Conservation (phyloP, 1,140 invertebrate genomes). For the Stegodyphus dumicola region DNA sequence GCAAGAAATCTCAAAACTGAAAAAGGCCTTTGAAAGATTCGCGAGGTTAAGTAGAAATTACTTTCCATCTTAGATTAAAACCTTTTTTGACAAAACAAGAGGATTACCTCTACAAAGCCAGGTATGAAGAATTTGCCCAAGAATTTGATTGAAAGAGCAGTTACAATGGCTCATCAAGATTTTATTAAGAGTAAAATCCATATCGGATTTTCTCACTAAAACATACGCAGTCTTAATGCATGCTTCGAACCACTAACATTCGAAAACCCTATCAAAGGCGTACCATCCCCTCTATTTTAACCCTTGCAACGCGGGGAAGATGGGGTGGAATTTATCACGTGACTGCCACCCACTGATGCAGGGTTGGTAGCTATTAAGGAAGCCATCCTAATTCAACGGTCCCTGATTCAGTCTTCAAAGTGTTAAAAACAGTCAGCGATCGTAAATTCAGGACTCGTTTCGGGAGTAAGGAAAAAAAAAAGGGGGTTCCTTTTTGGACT, state of each 20-base stretch:
- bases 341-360: constrained; percentile 21
- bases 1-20: too few relatives aligned
- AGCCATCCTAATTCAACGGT: constrained; percentile 23
- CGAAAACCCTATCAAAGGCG: background rate
- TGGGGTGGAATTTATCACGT: constrained; percentile 11
- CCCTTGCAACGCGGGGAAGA: background rate
- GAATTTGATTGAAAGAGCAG: too few relatives aligned
- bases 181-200: too few relatives aligned
- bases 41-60: too few relatives aligned
- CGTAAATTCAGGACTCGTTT: constrained; percentile 17
- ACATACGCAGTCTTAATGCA: too few relatives aligned
- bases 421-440: constrained; percentile 18
- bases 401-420: constrained; percentile 48
- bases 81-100: too few relatives aligned
- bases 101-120: too few relatives aligned
- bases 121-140: too few relatives aligned
- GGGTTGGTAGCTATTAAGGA: constrained; percentile 31
- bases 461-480: background rate
- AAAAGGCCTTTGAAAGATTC: too few relatives aligned
- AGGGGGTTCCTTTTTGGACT: constrained; percentile 9
- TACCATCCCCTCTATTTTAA: constrained; percentile 1
- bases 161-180: too few relatives aligned
- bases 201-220: too few relatives aligned
- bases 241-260: background rate
- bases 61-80: too few relatives aligned